These are phyloP conservation scores for Scaptomyza pallida DNA, from an alignment of 1,140 invertebrate species.

Conservation along the genomic window DNA sequence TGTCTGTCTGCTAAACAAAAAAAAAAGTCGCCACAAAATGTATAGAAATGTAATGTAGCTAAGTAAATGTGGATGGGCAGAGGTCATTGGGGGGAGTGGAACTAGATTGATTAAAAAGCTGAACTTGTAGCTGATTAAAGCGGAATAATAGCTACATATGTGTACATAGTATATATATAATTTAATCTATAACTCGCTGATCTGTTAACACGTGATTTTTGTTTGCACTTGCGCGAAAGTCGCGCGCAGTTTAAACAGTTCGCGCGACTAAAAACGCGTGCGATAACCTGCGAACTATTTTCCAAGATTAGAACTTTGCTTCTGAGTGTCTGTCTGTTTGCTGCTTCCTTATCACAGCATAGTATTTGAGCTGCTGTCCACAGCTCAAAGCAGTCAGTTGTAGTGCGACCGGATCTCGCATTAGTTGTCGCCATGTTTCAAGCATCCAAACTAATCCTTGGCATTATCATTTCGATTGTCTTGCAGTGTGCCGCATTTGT, in stretches of 20 bases:
- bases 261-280: constrained; percentile 41
- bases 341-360: constrained; percentile 14
- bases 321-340: background rate
- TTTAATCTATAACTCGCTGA: constrained; percentile 13
- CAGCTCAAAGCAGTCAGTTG: constrained; percentile 42
- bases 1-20: background rate
- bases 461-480: constrained; percentile 40
- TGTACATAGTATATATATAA: background rate
- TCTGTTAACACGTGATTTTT: constrained; percentile 64
- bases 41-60: background rate
- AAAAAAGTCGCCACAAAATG: background rate
- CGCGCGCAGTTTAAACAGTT: constrained; percentile 36
- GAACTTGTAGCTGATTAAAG: constrained; percentile 18
- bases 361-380: constrained; percentile 36
- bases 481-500: constrained; percentile 72
- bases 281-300: constrained; percentile 35
- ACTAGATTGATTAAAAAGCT: background rate
- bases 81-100: background rate
- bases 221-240: constrained; percentile 51
- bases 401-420: constrained; percentile 13
- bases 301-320: constrained; percentile 10
- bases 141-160: background rate
- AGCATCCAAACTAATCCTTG: constrained; percentile 49
- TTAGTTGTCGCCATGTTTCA: constrained; percentile 35
- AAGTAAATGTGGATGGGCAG: background rate